Conservation (phyloP, 2,797 vertebrate species). For the Scyliorhinus canicula region DNA sequence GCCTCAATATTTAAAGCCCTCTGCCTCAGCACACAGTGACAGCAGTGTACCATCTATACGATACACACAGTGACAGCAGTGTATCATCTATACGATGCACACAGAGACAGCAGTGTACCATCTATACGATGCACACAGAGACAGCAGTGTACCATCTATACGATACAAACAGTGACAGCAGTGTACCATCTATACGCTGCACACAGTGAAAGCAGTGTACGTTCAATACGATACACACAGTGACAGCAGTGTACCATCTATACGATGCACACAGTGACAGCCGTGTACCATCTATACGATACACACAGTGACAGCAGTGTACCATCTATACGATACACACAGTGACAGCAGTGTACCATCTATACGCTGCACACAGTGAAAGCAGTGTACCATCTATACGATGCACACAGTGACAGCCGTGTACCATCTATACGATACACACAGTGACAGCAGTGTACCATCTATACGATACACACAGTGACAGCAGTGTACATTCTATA, state of each 20-base stretch:
- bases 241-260: not conserved
- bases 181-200: not conserved
- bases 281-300: not conserved
- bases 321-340: not conserved
- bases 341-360: not conserved
- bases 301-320: not conserved
- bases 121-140: not conserved
- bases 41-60: not conserved
- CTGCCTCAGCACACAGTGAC: too few relatives aligned
- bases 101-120: not conserved
- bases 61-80: not conserved
- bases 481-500: not conserved
- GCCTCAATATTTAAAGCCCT: not conserved
- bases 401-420: not conserved
- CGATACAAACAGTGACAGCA: not conserved
- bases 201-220: not conserved
- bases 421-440: not conserved
- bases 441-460: not conserved
- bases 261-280: not conserved
- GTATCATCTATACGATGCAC: not conserved
- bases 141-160: not conserved
- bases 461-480: not conserved
- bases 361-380: not conserved
- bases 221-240: not conserved
- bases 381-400: not conserved